Conservation (phyloP, 2,888 invertebrate genomes). For the Onchidella celtica region DNA sequence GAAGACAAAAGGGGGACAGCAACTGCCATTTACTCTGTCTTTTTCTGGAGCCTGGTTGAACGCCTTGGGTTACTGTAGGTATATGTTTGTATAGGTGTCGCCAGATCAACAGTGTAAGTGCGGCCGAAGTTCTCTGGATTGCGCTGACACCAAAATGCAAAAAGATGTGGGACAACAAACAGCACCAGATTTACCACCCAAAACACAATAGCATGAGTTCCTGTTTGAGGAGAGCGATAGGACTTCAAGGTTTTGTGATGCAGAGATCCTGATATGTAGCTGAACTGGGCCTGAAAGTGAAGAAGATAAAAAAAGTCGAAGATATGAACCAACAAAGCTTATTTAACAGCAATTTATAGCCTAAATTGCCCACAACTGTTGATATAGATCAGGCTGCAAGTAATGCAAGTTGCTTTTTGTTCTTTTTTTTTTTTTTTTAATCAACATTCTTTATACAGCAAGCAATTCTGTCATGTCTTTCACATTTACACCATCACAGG, state of each 20-base stretch:
- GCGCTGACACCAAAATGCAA: constrained; percentile 58
- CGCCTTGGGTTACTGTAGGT: background rate
- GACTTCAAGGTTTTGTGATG: constrained; percentile 60
- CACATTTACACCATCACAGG: no score
- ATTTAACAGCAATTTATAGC: no score
- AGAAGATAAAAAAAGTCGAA: constrained; percentile 30
- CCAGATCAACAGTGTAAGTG: constrained; percentile 45
- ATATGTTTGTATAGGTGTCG: constrained; percentile 47
- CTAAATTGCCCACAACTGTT: no score
- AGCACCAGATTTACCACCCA: constrained; percentile 61
- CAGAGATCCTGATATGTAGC: constrained; percentile 61
- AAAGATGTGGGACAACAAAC: constrained; percentile 63
- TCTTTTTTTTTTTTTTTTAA: no score
- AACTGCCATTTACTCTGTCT: constrained; percentile 27
- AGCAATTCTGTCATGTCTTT: no score
- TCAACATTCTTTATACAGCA: no score
- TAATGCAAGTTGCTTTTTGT: no score
- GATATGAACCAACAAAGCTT: background rate
- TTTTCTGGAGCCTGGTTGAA: background rate
- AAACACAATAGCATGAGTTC: constrained; percentile 53
- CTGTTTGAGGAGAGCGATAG: constrained; percentile 54
- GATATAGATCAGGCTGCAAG: no score
- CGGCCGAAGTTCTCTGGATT: constrained; percentile 43
- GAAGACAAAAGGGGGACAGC: no score
- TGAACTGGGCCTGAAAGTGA: constrained; percentile 63